Evolutionary conservation across 2,797 vertebrate genomes (phyloP), one percentile per base, ranked within the genome.

Genomic region (Alauda arvensis): DNA sequence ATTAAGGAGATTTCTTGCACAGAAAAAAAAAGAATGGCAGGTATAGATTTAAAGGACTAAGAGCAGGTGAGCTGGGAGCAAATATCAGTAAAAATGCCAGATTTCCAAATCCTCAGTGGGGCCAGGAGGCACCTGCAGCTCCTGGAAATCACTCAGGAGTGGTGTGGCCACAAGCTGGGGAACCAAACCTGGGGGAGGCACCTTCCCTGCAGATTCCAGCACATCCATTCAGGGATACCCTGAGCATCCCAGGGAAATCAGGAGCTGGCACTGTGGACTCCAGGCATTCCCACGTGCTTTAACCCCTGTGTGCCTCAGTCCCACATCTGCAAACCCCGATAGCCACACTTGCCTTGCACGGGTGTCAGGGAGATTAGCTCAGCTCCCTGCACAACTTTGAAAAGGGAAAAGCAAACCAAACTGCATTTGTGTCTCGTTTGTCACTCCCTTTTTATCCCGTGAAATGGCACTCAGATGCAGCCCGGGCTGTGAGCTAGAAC

Each of bases 291-390:
- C 37, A 9, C 37, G 37, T 37, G 37, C 37, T 37, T 91, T 77
- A 84, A 78, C 59, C 62, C n/a, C 45, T 71, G 39, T 12, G 53
- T 83, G 88, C 90, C 93, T 95, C 90, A 83, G 92, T 91, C 85
- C 85, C 55, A 82, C 43, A 69, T 40, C 62, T 72, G 66, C 70
- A 80, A 86, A 90, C 83, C 78, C 57, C 1, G n/a, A 90, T 90
- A 91, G 63, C 71, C 76, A 77, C 18, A 75, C 66, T 91, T 93
- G 70, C 49, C 61, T 77, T 83, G 77, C 79, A 90, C 9, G 79
- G 87, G 67, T 92, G 92, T 79, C 91, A 90, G 57, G 46, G 88
- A 90, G 70, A 93, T 94, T 88, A 87, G 57, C 87, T 93, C 85
- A 83, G 76, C 53, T 67, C 86, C 42, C 67, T 81, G 10, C 74